Evolutionary conservation across 2,113 vertebrate species (phyloP), one percentile per base, ranked within the genome.

Genomic region (Tetrao urogallus): DNA sequence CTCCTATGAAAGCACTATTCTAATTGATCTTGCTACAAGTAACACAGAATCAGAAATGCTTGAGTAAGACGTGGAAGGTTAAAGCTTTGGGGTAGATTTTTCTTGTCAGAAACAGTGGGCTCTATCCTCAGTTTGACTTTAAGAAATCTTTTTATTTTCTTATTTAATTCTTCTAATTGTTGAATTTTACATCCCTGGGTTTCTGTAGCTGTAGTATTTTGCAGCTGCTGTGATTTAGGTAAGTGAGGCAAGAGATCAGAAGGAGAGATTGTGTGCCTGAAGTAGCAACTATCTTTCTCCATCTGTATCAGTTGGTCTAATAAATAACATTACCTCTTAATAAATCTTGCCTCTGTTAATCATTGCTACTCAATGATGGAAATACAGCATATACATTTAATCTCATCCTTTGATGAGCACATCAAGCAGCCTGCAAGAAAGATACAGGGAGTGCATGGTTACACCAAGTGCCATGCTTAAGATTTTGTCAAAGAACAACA

Each of bases 1-100:
- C 42, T 80, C 28, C 85, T 91, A 50, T 1, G 5, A 94, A 95
- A 89, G 64, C 75, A 80, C 75, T 90, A 85, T 80, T 18, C 76
- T 91, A 90, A 86, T 56, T 92, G 75, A 94, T 77, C 19, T 56
- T 80, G 24, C 72, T 88, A 56, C 21, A 63, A 54, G 48, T 54
- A 80, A 54, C 21, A 70, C 14, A 54, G 88, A 90, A 86, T 82
- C 4, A 89, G 11, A 85, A 48, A 50, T 30, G 34, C 30, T 32
- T 80, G n/a, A 73, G 34, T 0, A 60, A 50, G 45, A 70, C 58
- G 70, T 32, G 36, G 43, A 86, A 71, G n/a, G 72, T 21, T 54
- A 42, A 73, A 54, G 43, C 38, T 76, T 73, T 56, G 61, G 28
- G 28, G 75, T 67, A 58, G 60, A 56, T 70, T 28, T 63, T 30